A percentile compares a stretch with the other conserved stretches of the same genome.
These are phyloP conservation scores for Linyphia triangularis DNA, from an alignment of 2,888 invertebrate species.

Conservation along the genomic window DNA sequence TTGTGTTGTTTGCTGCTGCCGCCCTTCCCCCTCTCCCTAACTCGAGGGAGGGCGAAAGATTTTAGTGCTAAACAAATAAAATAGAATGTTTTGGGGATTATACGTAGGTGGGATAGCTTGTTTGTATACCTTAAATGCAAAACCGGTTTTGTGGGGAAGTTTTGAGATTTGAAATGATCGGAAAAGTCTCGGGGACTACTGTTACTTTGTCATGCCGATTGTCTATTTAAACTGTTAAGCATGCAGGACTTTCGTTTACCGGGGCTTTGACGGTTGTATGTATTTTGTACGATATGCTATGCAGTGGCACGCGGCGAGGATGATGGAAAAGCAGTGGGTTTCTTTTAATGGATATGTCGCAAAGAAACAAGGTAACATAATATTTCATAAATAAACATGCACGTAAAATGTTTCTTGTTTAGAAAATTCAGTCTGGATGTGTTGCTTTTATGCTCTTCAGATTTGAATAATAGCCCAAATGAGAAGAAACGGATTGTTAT, in stretches of 20 bases:
- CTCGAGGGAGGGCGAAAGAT: slow-evolving; percentile 21
- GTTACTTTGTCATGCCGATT: slow-evolving; percentile 52
- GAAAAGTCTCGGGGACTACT: slow-evolving; percentile 13
- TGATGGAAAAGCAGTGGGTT: too few relatives aligned
- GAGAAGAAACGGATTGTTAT: too few relatives aligned
- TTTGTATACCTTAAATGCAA: slow-evolving; percentile 69
- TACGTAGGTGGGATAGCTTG: slow-evolving; percentile 68
- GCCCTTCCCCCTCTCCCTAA: neutral
- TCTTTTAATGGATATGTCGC: too few relatives aligned
- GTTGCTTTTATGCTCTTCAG: too few relatives aligned
- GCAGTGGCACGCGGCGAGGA: too few relatives aligned
- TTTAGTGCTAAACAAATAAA: slow-evolving; percentile 31
- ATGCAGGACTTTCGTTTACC: neutral
- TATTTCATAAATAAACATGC: too few relatives aligned
- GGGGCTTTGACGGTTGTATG: too few relatives aligned
- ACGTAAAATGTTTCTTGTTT: too few relatives aligned
- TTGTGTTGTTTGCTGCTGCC: slow-evolving; percentile 15
- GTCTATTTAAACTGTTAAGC: slow-evolving; percentile 21
- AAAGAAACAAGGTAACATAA: too few relatives aligned
- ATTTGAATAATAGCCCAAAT: too few relatives aligned
- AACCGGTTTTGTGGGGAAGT: slow-evolving; percentile 56
- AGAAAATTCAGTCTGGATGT: too few relatives aligned
- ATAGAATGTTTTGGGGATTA: slow-evolving; percentile 70
- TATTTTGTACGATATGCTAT: too few relatives aligned
- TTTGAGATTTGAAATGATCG: slow-evolving; percentile 39